These are phyloP conservation scores for Phataginus tricuspis DNA, from an alignment of 2,797 vertebrate genomes.

Conservation along the genomic window DNA sequence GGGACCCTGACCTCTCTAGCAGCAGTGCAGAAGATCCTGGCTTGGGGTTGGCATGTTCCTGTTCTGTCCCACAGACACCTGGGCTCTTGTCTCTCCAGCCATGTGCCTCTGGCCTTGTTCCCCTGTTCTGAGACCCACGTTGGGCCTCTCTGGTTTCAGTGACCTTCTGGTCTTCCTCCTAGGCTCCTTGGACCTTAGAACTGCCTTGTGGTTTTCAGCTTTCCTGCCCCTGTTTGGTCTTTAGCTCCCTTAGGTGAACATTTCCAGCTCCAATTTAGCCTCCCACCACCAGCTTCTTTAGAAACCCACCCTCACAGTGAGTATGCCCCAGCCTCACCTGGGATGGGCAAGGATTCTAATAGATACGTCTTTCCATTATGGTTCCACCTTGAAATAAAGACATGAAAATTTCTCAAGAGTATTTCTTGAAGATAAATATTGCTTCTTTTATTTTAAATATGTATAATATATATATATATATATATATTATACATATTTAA, in stretches of 20 bases:
- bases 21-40: neutral
- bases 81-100: neutral
- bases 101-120: neutral
- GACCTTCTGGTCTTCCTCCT: neutral
- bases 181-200: neutral
- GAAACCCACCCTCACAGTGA: neutral
- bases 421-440: constrained; percentile 29
- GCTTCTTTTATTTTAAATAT: neutral
- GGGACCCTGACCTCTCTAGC: neutral
- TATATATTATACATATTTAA: neutral
- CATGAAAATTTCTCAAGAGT: neutral
- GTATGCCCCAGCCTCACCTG: neutral
- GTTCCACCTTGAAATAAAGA: constrained; percentile 18
- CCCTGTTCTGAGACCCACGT: neutral
- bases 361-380: neutral
- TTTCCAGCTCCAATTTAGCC: neutral
- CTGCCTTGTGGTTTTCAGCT: neutral
- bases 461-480: neutral
- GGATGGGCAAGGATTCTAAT: neutral
- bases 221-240: neutral
- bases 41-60: neutral
- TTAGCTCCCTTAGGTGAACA: neutral
- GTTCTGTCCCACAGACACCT: neutral
- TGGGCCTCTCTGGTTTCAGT: neutral
- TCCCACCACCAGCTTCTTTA: neutral